phyloP scores from a whole-genome alignment of 92 coral and sea anemone genomes.

The Paragorgia papillata region DNA sequence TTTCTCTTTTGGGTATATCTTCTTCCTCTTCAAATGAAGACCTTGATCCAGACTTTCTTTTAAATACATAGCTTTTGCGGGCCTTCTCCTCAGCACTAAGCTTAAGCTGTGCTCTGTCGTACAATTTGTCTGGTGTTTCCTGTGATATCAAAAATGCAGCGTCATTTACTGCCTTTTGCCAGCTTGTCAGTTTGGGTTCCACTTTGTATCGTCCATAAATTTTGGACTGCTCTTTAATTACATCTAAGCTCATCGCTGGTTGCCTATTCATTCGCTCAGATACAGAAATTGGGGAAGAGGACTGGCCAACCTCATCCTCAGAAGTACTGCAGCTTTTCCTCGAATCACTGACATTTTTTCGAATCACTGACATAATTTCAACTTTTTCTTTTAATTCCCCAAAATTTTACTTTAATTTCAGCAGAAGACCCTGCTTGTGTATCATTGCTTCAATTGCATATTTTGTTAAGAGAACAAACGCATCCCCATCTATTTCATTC shows the following conservation, averaged over 20 bases:
- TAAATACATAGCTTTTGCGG: constrained; percentile 47
- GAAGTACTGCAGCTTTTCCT: not conserved
- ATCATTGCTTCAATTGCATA: constrained; percentile 19
- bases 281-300: not conserved
- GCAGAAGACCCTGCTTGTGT: constrained; percentile 25
- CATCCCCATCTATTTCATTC: constrained; percentile 23
- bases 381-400: not conserved
- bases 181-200: constrained; percentile 33
- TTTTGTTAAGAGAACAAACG: not conserved
- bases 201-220: constrained; percentile 43
- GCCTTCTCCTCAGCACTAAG: constrained; percentile 46
- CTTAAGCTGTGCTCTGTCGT: constrained; percentile 41
- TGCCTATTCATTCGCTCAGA: not conserved
- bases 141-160: constrained; percentile 41
- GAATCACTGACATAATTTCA: not conserved
- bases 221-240: constrained; percentile 50
- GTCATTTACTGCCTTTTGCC: constrained; percentile 50
- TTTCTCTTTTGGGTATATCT: constrained; percentile 25
- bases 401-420: constrained; percentile 15
- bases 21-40: constrained; percentile 25
- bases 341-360: not conserved
- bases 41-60: constrained; percentile 44
- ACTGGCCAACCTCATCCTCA: not conserved
- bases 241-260: not conserved
- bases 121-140: constrained; percentile 46